Evolutionary conservation across 2,888 invertebrate species (phyloP).

Genomic region (Mermis nigrescens): DNA sequence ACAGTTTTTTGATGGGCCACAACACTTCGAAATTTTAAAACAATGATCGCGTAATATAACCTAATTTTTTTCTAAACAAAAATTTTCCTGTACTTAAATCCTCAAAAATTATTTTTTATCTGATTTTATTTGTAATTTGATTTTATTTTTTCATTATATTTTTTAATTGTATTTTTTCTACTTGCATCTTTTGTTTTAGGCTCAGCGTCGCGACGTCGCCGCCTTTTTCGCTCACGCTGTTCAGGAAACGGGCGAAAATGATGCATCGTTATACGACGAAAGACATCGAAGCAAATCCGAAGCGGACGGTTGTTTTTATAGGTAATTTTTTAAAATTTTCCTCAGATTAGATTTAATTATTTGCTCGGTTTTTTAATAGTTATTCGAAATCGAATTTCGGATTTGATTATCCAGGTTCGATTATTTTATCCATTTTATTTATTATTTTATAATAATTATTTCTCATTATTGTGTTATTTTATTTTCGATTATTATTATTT

Average conservation of each 20-base stretch:
- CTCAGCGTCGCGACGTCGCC: conserved; percentile 27
- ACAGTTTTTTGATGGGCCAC: no score
- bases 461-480: background rate
- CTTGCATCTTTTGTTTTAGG: no score
- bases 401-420: no score
- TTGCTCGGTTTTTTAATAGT: background rate
- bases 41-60: no score
- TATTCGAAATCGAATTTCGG: no score
- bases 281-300: background rate
- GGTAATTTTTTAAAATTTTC: background rate
- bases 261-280: conserved; percentile 20
- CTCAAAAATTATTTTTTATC: no score
- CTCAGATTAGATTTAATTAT: background rate
- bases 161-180: no score
- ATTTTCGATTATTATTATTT: background rate
- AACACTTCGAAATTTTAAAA: no score
- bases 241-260: conserved; percentile 30
- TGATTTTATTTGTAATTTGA: no score
- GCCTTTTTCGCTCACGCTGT: conserved; percentile 29
- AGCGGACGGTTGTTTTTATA: background rate
- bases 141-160: no score
- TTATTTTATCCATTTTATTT: background rate
- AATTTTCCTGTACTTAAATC: no score
- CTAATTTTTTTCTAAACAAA: no score
- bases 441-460: background rate